phyloP scores from a whole-genome alignment of 2,797 vertebrate genomes.

The Phyllotis vaccarum region DNA sequence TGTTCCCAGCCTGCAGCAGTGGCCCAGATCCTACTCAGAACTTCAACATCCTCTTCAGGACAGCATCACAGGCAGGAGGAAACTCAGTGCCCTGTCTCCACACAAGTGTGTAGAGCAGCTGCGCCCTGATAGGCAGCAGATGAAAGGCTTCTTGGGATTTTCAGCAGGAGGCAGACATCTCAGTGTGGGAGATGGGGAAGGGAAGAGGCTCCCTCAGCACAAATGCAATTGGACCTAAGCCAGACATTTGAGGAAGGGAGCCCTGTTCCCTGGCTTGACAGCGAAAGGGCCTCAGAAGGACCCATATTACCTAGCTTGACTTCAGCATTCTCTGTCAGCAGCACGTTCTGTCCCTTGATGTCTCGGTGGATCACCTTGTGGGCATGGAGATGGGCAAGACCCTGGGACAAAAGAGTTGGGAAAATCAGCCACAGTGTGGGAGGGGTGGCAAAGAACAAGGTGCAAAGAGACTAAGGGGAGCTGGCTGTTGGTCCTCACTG shows the following conservation, averaged over 20 bases:
- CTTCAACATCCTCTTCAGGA: background rate
- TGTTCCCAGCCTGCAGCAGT: background rate
- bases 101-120: background rate
- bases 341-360: constrained; percentile 97
- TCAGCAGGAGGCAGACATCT: background rate
- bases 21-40: background rate
- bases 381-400: constrained; percentile 95
- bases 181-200: background rate
- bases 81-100: background rate
- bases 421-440: background rate
- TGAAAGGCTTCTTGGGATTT: background rate
- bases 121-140: background rate
- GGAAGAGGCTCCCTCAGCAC: background rate
- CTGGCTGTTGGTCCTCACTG: background rate
- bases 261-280: background rate
- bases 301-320: constrained; percentile 93
- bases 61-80: background rate
- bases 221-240: background rate
- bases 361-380: constrained; percentile 98
- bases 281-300: background rate
- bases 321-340: constrained; percentile 96
- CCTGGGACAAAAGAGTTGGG: constrained; percentile 86
- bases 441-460: background rate
- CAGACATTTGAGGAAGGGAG: background rate
- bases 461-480: background rate